Base-by-base conservation (phyloP, 2,888 invertebrate species). In the Leptinotarsa tumamoca region DNA sequence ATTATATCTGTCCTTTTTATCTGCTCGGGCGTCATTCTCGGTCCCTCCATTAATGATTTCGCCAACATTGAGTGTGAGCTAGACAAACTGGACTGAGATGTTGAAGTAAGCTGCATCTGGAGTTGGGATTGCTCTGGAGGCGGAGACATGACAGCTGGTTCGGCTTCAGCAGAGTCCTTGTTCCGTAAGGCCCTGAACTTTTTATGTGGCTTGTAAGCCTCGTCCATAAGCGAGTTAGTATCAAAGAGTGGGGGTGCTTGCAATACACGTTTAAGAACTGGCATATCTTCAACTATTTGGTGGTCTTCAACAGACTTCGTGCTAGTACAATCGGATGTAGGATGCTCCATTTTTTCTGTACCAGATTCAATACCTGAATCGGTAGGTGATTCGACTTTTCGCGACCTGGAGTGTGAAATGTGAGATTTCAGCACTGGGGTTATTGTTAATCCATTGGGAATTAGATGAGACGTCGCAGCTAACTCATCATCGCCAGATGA, bases 331-430 rank as follows among this genome's bases (percentile, higher is more conserved):
- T 95, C 93, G 17, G 94, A 94, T 27, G 96, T 92, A 4, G 92
- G 92, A 84, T 94, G 92, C 87, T 96, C 96, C 77, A 95, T 92
- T 85, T 95, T 95, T 87, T 97, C 96, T 78, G 96, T 96, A 54
- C 97, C 97, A 13, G 96, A 95, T 87, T 97, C 97, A 86, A 97
- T 97, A 68, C 97, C 97, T 71, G 97, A 97, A 88, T 97, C 97
- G 80, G 95, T 96, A 49, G 97, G 97, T 15, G 96, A 96, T 85
- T 97, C 97, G 73, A 96, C 90, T 87, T 96, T 96, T 81, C 96
- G 92, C 88, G 94, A 95, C 74, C 95, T 92, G 51, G 86, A 86
- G 72, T 84, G 83, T 10, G 82, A 76, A 68, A 75, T 80, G 76
- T 92, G 92, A 23, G 89, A 87, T 80, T 89, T 86, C 73, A 87